A percentile compares a stretch with the other conserved stretches of the same genome.
Conservation (phyloP, 2,888 invertebrate species). For the Syrphus vitripennis region DNA sequence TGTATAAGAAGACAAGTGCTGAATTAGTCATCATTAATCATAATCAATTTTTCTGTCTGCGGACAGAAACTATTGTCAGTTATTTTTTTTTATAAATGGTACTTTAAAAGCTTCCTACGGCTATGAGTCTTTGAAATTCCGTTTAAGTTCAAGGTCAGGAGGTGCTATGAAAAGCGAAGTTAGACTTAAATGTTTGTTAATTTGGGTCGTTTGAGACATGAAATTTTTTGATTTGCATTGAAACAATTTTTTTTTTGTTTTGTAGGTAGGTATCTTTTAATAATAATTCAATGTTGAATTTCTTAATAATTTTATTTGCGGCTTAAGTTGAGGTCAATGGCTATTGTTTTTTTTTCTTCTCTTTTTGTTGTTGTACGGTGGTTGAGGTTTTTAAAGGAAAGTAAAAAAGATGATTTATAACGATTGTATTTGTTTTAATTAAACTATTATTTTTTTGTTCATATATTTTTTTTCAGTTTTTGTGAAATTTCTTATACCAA, state of each 20-base stretch:
- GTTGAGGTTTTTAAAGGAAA: background rate
- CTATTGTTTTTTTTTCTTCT: background rate
- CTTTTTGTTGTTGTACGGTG: background rate
- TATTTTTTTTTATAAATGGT: constrained; percentile 1
- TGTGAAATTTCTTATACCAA: too few relatives aligned
- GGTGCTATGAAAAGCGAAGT: background rate
- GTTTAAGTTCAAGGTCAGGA: constrained; percentile 13
- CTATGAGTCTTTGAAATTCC: background rate
- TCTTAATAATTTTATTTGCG: background rate
- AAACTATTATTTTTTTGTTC: too few relatives aligned
- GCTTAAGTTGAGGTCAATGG: background rate
- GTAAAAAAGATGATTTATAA: background rate
- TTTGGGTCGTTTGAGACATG: background rate
- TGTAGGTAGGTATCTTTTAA: background rate
- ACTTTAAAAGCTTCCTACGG: background rate
- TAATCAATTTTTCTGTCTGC: constrained; percentile 4
- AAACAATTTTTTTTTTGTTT: background rate
- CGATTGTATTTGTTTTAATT: too few relatives aligned
- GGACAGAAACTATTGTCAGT: constrained; percentile 12
- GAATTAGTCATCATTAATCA: constrained; percentile 41
- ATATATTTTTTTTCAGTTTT: too few relatives aligned
- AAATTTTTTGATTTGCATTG: background rate
- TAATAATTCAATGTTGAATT: constrained; percentile 4
- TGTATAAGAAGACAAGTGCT: background rate
- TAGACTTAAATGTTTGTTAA: background rate